Evolutionary conservation across 35 echinoderm and acorn worm genomes (phyloP).

Genomic region (Lytechinus variegatus): DNA sequence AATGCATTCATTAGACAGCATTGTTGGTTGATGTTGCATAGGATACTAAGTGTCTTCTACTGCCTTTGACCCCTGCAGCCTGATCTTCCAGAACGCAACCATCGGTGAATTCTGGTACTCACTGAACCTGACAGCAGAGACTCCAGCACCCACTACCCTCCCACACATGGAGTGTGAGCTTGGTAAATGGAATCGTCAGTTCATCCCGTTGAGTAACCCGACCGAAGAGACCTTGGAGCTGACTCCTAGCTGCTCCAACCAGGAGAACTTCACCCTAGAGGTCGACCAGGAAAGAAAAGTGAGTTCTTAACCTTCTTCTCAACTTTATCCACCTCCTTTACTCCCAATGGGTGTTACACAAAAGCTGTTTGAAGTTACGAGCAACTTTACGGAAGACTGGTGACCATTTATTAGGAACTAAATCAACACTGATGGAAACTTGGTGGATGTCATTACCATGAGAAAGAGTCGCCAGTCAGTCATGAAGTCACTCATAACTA

Average conservation of each 20-base stretch:
- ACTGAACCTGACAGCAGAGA: constrained; percentile 67
- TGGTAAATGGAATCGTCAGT: constrained; percentile 93
- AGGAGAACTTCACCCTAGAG: constrained; percentile 90
- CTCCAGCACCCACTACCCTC: constrained; percentile 67
- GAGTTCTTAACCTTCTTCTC: background rate
- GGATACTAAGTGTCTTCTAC: background rate
- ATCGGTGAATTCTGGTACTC: constrained; percentile 90
- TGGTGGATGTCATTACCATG: too few relatives aligned
- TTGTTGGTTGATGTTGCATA: background rate
- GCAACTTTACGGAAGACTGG: too few relatives aligned
- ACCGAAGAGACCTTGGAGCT: constrained; percentile 87
- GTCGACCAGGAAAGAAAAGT: constrained; percentile 71
- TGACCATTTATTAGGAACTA: too few relatives aligned
- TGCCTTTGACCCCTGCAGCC: constrained; percentile 53
- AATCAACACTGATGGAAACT: too few relatives aligned
- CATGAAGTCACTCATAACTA: too few relatives aligned
- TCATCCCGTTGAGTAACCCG: constrained; percentile 87
- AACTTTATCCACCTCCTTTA: too few relatives aligned
- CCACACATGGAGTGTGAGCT: constrained; percentile 96
- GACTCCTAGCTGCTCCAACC: constrained; percentile 77
- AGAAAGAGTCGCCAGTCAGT: too few relatives aligned
- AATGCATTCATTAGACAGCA: background rate
- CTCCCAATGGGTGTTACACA: too few relatives aligned
- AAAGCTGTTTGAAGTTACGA: too few relatives aligned
- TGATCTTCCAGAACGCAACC: constrained; percentile 90